Base-by-base conservation (phyloP, 1,140 invertebrate species). In the Heliothis virescens region DNA sequence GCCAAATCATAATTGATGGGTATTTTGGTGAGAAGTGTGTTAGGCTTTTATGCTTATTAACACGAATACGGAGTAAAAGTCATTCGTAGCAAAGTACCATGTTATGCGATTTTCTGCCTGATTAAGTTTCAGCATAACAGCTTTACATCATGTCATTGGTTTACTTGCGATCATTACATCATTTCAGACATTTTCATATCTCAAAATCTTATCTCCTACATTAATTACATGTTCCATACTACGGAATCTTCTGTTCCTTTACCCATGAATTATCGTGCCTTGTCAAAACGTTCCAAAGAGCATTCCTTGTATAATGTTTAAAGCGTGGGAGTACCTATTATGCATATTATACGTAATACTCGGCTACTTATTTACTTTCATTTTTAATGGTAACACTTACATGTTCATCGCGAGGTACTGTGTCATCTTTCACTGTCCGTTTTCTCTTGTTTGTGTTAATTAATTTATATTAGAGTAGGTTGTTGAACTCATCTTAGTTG, bases 311-410 rank as follows among this genome's bases (percentile, higher is more conserved):
- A 48, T 16, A 48, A 65, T 47, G 2, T 67, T 5, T 48, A 21
- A 67, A 48, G 41, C 41, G 63, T 67, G 63, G 63, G 63, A 67
- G 63, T 48, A 48, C 63, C 48, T 48, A 67, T 67, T 41, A 57
- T 67, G 34, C 41, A 47, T 65, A 18, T 16, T 47, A 65, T 48
- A 67, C 48, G 65, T 67, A 52, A 69, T 69, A 69, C 65, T 69
- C 12, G 15, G 12, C 48, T n/a, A n/a, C n/a, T n/a, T 52, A 53
- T 69, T 69, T 69, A 69, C 65, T 69, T 69, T 69, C 65, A 53
- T 69, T 69, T 21, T 53, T 69, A 53, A 69, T 53, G n/a, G 21
- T 18, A 26, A 53, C 21, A 4, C 57, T 67, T 48, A 48, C n/a
- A 18, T 48, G 16, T 16, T 67, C 41, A 11, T 67, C 34, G 4